phyloP scores from a whole-genome alignment of 2,113 vertebrate species.

The Protobothrops flavoviridis region DNA sequence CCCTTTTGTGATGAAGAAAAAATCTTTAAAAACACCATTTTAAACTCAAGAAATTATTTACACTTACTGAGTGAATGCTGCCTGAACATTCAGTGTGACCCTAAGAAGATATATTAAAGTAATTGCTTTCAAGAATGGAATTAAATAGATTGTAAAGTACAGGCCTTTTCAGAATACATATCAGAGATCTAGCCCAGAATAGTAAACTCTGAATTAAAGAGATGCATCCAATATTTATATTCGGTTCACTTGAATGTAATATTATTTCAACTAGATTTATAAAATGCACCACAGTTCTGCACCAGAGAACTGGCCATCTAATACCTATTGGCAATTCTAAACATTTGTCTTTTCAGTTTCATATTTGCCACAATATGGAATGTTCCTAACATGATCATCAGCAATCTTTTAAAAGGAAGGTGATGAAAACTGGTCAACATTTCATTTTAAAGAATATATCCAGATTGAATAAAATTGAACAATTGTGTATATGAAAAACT shows the following conservation, averaged over 20 bases:
- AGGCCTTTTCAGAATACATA: neutral
- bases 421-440: neutral
- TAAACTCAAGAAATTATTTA: neutral
- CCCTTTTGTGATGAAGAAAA: slow-evolving; percentile 2
- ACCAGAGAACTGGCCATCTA: neutral
- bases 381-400: neutral
- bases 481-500: neutral
- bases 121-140: neutral
- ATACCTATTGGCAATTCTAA: neutral
- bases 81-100: neutral
- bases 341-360: neutral
- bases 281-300: neutral
- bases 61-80: neutral
- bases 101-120: neutral
- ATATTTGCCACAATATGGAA: neutral
- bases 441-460: neutral
- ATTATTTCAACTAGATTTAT: neutral
- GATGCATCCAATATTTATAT: neutral
- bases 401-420: neutral
- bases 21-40: slow-evolving; percentile 1
- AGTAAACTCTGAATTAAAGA: neutral
- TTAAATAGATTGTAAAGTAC: neutral
- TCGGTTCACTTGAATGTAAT: neutral
- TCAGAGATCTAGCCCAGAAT: neutral
- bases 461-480: neutral